These are phyloP conservation scores for Erebia epiphron DNA, from an alignment of 2,888 invertebrate species.

Conservation along the genomic window DNA sequence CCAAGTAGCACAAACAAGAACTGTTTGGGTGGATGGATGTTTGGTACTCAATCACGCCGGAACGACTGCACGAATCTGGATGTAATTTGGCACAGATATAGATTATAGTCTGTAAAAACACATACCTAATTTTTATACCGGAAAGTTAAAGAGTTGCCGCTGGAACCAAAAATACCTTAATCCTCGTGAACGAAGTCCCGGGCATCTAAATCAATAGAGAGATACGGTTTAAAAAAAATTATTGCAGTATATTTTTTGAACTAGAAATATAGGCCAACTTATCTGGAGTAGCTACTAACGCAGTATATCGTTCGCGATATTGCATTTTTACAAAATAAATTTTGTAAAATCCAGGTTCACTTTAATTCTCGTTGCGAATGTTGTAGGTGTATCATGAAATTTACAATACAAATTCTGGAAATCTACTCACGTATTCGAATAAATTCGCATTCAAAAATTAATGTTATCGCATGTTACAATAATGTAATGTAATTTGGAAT, in stretches of 20 bases:
- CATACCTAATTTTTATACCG: too few relatives aligned
- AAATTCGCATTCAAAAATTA: constrained; percentile 10
- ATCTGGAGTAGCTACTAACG: constrained; percentile 3
- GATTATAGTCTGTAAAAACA: too few relatives aligned
- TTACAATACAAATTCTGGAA: constrained; percentile 7
- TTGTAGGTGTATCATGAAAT: neutral
- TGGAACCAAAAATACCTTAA: too few relatives aligned
- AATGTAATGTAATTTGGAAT: constrained; percentile 10
- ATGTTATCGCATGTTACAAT: constrained; percentile 8
- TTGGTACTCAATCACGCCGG: too few relatives aligned
- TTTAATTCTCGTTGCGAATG: constrained; percentile 10
- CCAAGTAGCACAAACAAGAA: too few relatives aligned
- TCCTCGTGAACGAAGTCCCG: neutral
- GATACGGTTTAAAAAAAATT: neutral
- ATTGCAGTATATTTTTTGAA: neutral
- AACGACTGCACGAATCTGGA: too few relatives aligned
- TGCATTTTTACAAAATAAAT: constrained; percentile 15
- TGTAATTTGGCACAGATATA: too few relatives aligned
- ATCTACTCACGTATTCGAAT: neutral
- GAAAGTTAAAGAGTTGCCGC: too few relatives aligned
- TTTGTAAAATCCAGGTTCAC: constrained; percentile 7
- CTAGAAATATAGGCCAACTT: constrained; percentile 14
- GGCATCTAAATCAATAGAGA: neutral
- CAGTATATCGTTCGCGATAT: constrained; percentile 16
- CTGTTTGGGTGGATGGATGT: too few relatives aligned